These are phyloP conservation scores for Menura novaehollandiae DNA, from an alignment of 2,113 vertebrate species.

Conservation along the genomic window DNA sequence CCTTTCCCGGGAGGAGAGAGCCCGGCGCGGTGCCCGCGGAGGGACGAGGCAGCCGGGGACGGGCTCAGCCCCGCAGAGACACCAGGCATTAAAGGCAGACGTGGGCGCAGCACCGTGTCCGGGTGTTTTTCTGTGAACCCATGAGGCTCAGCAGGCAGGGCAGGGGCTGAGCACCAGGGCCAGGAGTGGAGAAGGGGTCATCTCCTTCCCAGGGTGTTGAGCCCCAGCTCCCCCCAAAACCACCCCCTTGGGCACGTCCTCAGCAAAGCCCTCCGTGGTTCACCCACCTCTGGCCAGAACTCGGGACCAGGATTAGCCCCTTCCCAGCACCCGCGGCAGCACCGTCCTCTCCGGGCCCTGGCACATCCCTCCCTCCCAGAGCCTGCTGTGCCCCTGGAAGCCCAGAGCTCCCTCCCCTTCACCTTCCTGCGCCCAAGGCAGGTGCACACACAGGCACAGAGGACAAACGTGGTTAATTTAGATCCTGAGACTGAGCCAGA, in stretches of 20 bases:
- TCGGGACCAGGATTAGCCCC: not conserved
- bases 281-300: not conserved
- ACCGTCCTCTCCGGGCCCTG: too few relatives aligned
- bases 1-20: not conserved
- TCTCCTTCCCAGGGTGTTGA: not conserved
- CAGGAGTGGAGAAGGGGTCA: not conserved
- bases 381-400: too few relatives aligned
- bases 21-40: rapidly evolving
- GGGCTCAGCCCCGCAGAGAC: not conserved
- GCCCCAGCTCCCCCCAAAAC: not conserved
- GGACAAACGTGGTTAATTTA: not conserved
- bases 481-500: not conserved
- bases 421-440: not conserved
- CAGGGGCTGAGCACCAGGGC: not conserved
- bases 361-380: rapidly evolving
- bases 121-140: rapidly evolving
- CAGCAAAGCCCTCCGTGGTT: not conserved
- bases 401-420: not conserved
- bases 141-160: not conserved
- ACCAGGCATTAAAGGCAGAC: not conserved
- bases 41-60: rapidly evolving
- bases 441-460: rapidly evolving
- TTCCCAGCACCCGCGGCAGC: rapidly evolving
- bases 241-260: rapidly evolving
- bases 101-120: rapidly evolving